These are phyloP conservation scores for Pseudanteris insignis DNA, from an alignment of 2,888 invertebrate species.

Conservation along the genomic window DNA sequence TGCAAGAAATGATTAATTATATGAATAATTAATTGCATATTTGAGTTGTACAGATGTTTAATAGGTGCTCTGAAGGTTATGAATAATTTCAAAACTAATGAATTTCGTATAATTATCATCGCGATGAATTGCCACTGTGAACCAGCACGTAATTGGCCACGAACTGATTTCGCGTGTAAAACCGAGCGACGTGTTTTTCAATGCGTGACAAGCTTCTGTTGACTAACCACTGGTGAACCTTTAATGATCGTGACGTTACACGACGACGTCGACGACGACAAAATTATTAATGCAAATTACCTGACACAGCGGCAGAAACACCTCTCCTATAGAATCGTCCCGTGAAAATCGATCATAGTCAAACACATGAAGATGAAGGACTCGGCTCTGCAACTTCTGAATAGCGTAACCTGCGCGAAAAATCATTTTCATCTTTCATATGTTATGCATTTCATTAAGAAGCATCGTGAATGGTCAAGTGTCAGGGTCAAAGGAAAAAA, in stretches of 20 bases:
- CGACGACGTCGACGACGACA: background rate
- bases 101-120: too few species aligned
- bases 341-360: constrained; percentile 94
- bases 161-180: too few species aligned
- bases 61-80: too few species aligned
- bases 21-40: too few species aligned
- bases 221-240: too few species aligned
- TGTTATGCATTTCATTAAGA: constrained; percentile 42
- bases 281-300: constrained; percentile 67
- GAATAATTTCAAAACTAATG: too few species aligned
- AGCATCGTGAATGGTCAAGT: constrained; percentile 45
- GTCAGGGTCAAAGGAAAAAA: constrained; percentile 41
- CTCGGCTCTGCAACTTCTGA: constrained; percentile 90
- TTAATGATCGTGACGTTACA: background rate
- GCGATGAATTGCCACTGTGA: too few species aligned
- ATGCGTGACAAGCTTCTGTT: constrained; percentile 1
- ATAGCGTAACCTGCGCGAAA: constrained; percentile 79
- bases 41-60: too few species aligned
- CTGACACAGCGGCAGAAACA: constrained; percentile 90
- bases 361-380: constrained; percentile 91
- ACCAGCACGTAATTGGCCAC: too few species aligned
- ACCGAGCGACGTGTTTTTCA: constrained; percentile 6
- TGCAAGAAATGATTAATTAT: too few species aligned
- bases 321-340: constrained; percentile 93
- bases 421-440: constrained; percentile 39